Base-by-base conservation (phyloP, 2,113 vertebrate genomes). In the Leiothrix lutea region DNA sequence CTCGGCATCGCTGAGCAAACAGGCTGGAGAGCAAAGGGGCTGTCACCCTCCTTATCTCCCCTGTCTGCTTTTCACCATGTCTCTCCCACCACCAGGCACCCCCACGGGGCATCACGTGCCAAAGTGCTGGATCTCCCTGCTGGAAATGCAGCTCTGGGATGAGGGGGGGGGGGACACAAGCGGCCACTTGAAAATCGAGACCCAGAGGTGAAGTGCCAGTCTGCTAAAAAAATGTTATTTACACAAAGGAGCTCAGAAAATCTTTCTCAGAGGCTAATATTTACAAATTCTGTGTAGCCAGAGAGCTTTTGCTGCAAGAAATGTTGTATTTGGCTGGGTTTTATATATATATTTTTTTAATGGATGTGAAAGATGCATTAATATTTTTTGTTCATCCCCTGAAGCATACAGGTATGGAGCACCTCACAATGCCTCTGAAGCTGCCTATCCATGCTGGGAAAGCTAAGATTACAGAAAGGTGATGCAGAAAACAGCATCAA, bases 21-120 rank as follows among this genome's bases (percentile, higher is more conserved):
- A 61, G 0, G 12, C 12, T 16, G 87, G 65, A 89, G 69, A 86
- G 86, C 86, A 72, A 51, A 71, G 26, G 47, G 65, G 74, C 72
- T 84, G 35, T 74, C 56, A 86, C 80, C 36, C 47, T 23, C 47
- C 95, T 94, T 88, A 80, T 96, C 89, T 91, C 28, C 73, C 42
- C 47, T 0, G 18, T 36, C 56, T 90, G 71, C 47, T 44, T 81
- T 42, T 67, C 50, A 15, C 33, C 44, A 42, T 0, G 2, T 40
- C 42, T 56, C 69, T 81, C 79, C 71, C 50, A 54, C 29, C 1
- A 2, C 38, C 54, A 62, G 53, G 33, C 36, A 67, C 36, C 40
- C 0, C 0, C 6, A 25, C 0, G 7, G 7, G 54, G 38, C 65
- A 66, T 1, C 0, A 0, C 25, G 45, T 3, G 14, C 26, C 2